phyloP scores from a whole-genome alignment of 2,797 vertebrate species.

The Danio jaintianensis region DNA sequence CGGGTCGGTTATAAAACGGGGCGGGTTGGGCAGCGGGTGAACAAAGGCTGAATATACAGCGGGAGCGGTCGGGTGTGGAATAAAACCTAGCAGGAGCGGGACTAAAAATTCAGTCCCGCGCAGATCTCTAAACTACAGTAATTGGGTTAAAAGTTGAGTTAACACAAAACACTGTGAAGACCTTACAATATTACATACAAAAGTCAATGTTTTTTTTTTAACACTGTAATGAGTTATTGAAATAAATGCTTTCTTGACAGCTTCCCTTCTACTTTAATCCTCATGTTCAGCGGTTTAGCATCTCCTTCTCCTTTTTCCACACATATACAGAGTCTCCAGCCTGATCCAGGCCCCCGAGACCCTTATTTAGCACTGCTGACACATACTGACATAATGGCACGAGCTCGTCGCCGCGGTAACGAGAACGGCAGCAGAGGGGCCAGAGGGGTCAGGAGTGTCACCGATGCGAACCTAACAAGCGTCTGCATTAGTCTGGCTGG shows the following conservation, averaged over 20 bases:
- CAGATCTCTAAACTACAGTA: too few species aligned
- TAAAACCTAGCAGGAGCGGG: too few species aligned
- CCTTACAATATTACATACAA: too few species aligned
- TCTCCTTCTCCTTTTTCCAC: not conserved
- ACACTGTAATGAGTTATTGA: not conserved
- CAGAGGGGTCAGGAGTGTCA: slow-evolving; percentile 26
- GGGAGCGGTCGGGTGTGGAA: too few species aligned
- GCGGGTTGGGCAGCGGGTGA: too few species aligned
- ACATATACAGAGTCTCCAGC: not conserved
- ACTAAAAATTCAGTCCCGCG: too few species aligned
- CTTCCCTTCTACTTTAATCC: not conserved
- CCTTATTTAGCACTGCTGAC: slow-evolving; percentile 16
- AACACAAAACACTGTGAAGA: too few species aligned
- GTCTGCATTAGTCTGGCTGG: slow-evolving; percentile 6
- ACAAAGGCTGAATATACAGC: too few species aligned
- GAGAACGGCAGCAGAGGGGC: slow-evolving; percentile 11
- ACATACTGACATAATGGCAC: slow-evolving; percentile 21
- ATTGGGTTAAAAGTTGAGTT: too few species aligned
- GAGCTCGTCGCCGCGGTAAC: not conserved
- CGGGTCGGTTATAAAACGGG: too few species aligned
- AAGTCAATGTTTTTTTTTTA: too few species aligned
- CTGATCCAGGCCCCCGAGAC: not conserved
- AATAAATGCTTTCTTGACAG: not conserved
- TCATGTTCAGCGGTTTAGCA: not conserved
- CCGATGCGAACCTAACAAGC: slow-evolving; percentile 38